These are phyloP conservation scores for Poecilus cupreus DNA, from an alignment of 2,888 invertebrate species.

Conservation along the genomic window DNA sequence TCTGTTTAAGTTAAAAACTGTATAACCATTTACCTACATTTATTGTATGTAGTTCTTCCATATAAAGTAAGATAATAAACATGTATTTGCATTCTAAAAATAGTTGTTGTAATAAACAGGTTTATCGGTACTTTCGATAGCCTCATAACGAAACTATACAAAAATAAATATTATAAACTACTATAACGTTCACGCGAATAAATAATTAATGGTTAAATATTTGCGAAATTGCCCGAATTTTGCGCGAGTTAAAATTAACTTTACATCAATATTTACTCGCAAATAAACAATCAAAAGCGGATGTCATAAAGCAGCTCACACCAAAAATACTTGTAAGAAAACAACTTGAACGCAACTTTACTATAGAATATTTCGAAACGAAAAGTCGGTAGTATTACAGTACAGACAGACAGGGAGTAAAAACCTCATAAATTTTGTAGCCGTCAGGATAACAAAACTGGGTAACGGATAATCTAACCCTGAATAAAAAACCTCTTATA, in stretches of 20 bases:
- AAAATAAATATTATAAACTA: background rate
- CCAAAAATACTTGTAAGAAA: background rate
- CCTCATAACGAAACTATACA: background rate
- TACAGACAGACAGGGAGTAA: background rate
- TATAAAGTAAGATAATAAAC: background rate
- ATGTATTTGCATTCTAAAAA: background rate
- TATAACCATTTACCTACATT: too few relatives aligned
- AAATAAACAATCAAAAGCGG: background rate
- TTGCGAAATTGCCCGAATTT: background rate
- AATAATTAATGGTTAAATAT: background rate
- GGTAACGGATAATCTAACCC: conserved; percentile 37
- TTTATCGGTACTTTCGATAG: too few relatives aligned
- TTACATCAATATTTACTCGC: background rate
- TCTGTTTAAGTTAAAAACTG: too few relatives aligned
- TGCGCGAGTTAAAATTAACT: background rate
- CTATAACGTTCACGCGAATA: too few relatives aligned
- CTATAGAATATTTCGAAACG: background rate
- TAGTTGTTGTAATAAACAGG: too few relatives aligned
- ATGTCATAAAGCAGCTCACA: background rate
- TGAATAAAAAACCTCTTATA: conserved; percentile 3
- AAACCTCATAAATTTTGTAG: conserved; percentile 25
- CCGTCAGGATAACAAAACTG: conserved; percentile 36
- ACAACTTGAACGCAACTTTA: too few relatives aligned
- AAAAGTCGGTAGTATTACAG: background rate
- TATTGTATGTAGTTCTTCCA: background rate